Conservation (phyloP, 2,113 vertebrate genomes). For the Penelope pileata region DNA sequence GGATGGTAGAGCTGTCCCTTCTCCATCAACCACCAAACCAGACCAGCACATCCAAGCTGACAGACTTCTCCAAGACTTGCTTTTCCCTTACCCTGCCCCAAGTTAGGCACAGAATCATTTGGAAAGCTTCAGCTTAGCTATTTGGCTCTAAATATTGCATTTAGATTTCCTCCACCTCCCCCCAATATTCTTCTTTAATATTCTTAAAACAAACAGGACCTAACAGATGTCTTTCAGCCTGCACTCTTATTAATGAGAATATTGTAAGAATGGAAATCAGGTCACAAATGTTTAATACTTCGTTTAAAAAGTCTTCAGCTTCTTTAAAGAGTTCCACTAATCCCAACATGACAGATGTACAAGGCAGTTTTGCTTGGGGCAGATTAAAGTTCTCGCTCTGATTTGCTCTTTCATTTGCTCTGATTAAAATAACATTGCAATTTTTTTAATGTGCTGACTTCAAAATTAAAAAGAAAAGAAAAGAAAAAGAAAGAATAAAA, state of each 20-base stretch:
- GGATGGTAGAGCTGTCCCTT: neutral
- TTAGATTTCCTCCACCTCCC: neutral
- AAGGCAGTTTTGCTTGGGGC: slow-evolving; percentile 64
- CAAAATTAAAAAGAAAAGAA: slow-evolving; percentile 16
- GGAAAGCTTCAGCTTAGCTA: neutral
- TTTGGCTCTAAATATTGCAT: neutral
- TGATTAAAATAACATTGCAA: slow-evolving; percentile 62
- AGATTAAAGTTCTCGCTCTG: slow-evolving; percentile 65
- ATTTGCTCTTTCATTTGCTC: slow-evolving; percentile 55
- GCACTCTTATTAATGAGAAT: slow-evolving; percentile 58
- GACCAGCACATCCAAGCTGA: neutral
- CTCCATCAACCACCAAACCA: neutral
- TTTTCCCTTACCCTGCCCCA: neutral
- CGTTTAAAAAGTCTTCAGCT: slow-evolving; percentile 68
- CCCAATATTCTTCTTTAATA: slow-evolving; percentile 51
- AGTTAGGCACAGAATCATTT: neutral
- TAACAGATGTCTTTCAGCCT: slow-evolving; percentile 67
- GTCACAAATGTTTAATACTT: slow-evolving; percentile 65
- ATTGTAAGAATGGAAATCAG: slow-evolving; percentile 62
- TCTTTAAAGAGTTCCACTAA: slow-evolving; percentile 73
- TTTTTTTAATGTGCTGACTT: slow-evolving; percentile 32
- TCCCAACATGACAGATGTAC: slow-evolving; percentile 71
- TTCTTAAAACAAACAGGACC: slow-evolving; percentile 55
- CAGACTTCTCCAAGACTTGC: neutral
- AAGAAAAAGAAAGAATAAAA: neutral